Evolutionary conservation across 2,888 invertebrate species (phyloP).

Genomic region (Ditylenchus weischeri): DNA sequence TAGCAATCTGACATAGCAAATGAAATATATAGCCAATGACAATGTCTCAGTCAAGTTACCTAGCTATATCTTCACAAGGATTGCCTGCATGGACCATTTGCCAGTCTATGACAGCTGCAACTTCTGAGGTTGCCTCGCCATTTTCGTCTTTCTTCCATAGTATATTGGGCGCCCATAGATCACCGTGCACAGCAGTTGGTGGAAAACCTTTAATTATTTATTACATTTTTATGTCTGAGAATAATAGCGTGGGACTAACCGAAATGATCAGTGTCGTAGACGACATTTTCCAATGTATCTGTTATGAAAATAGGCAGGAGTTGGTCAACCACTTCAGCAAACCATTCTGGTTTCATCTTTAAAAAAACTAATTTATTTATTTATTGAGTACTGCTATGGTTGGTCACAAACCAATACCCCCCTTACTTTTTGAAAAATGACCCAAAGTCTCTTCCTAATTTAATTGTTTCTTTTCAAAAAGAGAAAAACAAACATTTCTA

Average conservation of each 20-base stretch:
- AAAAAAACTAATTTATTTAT: too few relatives aligned
- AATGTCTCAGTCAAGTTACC: background rate
- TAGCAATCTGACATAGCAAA: conserved; percentile 36
- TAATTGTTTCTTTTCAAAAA: too few relatives aligned
- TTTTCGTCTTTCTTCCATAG: conserved; percentile 41
- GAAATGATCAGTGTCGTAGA: conserved; percentile 6
- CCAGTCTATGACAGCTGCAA: conserved; percentile 53
- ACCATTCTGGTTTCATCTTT: conserved; percentile 21
- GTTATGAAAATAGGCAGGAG: conserved; percentile 4
- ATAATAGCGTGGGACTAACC: background rate
- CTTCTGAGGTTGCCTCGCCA: conserved; percentile 26
- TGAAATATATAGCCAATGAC: background rate
- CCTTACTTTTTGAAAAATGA: too few relatives aligned
- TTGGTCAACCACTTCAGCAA: conserved; percentile 11
- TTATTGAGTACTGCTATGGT: too few relatives aligned
- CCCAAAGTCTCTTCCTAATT: too few relatives aligned
- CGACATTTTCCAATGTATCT: background rate
- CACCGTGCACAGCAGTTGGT: conserved; percentile 45
- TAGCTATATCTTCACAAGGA: conserved; percentile 45
- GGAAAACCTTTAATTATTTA: conserved; percentile 36
- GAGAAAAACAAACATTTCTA: too few relatives aligned
- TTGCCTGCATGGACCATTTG: conserved; percentile 40
- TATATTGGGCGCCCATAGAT: conserved; percentile 54
- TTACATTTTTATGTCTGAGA: background rate
- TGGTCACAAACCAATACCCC: too few relatives aligned